Evolutionary conservation across 2,797 vertebrate genomes (phyloP), one percentile per base, ranked within the genome.

Genomic region (Odontamblyopus lacepedii): DNA sequence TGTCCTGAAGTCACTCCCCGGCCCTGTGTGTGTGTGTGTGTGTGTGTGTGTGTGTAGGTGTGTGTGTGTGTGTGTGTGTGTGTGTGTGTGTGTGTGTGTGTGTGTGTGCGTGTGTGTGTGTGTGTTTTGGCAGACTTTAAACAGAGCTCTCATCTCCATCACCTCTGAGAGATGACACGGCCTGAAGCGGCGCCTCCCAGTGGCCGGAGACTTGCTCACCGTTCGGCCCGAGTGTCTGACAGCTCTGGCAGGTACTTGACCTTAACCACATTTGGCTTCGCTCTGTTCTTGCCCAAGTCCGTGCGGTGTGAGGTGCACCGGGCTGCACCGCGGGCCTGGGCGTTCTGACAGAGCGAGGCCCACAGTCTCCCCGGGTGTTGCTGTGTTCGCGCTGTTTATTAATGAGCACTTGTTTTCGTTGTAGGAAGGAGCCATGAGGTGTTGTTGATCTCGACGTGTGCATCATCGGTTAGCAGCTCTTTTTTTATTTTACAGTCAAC

Each of bases 161-260:
- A 89, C 90, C 80, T 89, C 85, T 53, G 74, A 41, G 74, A 82
- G 80, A 89, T 90, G 85, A 90, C 90, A 85, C 78, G 83, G 81
- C 87, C n/a, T 77, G 83, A 83, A 90, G 85, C 85, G 82, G 81
- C 69, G 85, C 84, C 84, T 74, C 85, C 80, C 86, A 70, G 83
- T 30, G 50, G 50, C 86, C 74, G 84, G 87, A 88, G 84, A 73
- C 76, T 23, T 73, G 73, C 87, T 88, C 88, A 87, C 87, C 88
- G 87, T 85, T 88, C 88, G 75, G 57, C 74, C 76, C 79, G 89
- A 85, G 85, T 91, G 90, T 91, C 89, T 92, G 91, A 92, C 91
- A 91, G 89, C 73, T 87, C 76, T 90, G 87, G 83, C 91, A 92
- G 92, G 90, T 92, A 89, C 87, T 92, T 91, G 90, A 93, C 91